Conservation (phyloP, 1,140 invertebrate genomes). For the Drosophila kepulauana region DNA sequence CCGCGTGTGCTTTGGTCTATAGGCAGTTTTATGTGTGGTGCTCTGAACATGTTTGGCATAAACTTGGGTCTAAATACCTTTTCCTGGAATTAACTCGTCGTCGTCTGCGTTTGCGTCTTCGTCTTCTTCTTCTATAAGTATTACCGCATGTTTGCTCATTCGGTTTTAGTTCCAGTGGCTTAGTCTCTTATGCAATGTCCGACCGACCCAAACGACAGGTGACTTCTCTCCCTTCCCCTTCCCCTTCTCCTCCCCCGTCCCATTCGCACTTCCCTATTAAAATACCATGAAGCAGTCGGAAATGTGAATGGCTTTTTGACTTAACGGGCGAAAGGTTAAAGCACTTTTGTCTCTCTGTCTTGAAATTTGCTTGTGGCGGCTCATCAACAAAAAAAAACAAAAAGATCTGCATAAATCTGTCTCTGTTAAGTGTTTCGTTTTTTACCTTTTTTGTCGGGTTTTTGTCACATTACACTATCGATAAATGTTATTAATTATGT, state of each 20-base stretch:
- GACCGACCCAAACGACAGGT: conserved; percentile 29
- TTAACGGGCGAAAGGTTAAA: conserved; percentile 42
- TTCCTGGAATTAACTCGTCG: conserved; percentile 50
- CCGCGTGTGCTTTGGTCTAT: conserved; percentile 39
- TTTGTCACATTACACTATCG: conserved; percentile 10
- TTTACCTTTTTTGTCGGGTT: neutral
- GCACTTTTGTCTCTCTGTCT: conserved; percentile 3
- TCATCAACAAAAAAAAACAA: neutral
- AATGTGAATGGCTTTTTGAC: conserved; percentile 38
- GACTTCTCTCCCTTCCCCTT: conserved; percentile 4
- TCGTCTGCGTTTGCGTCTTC: neutral
- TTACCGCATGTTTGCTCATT: conserved; percentile 39
- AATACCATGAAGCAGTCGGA: conserved; percentile 19
- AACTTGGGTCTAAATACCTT: conserved; percentile 30
- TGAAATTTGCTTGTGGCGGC: neutral
- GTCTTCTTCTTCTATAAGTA: conserved; percentile 9
- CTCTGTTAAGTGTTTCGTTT: conserved; percentile 3
- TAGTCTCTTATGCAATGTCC: conserved; percentile 36
- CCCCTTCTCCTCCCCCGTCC: neutral
- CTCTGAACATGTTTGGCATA: conserved; percentile 44
- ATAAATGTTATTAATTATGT: conserved; percentile 19
- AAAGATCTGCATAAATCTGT: conserved; percentile 34
- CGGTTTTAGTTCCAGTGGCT: conserved; percentile 25
- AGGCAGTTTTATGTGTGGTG: conserved; percentile 15
- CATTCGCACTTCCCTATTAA: too few species aligned